Conservation (phyloP, 2,797 vertebrate species). For the Remorina albescens region DNA sequence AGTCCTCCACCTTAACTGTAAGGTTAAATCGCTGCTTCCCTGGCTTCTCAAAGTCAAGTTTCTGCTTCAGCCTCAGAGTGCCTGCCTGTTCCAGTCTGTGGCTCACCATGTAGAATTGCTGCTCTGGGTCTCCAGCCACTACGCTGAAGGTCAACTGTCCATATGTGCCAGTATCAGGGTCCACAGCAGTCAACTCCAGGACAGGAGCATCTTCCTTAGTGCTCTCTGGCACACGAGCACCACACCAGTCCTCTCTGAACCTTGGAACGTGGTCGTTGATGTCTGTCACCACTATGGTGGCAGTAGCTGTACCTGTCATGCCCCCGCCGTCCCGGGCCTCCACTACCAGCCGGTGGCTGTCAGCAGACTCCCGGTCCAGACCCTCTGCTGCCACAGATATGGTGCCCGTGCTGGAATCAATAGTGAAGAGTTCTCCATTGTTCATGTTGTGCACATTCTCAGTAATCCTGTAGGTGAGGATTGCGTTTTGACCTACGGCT, state of each 20-base stretch:
- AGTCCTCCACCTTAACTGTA: constrained; percentile 88
- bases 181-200: constrained; percentile 86
- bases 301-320: constrained; percentile 88
- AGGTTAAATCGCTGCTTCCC: constrained; percentile 89
- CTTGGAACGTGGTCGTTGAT: constrained; percentile 89
- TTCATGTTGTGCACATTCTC: constrained; percentile 77
- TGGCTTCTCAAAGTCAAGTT: constrained; percentile 89
- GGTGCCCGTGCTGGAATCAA: constrained; percentile 87
- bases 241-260: constrained; percentile 85
- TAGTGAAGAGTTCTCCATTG: constrained; percentile 83
- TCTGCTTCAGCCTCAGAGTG: constrained; percentile 86
- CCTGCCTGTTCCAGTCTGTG: constrained; percentile 84
- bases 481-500: constrained; percentile 88
- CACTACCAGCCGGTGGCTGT: constrained; percentile 84
- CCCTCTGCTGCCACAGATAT: constrained; percentile 84
- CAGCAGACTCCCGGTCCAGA: constrained; percentile 87
- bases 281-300: constrained; percentile 85
- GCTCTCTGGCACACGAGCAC: constrained; percentile 83
- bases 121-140: constrained; percentile 86
- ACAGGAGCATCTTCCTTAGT: constrained; percentile 78
- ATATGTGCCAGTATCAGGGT: constrained; percentile 85
- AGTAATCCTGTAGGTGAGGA: constrained; percentile 88
- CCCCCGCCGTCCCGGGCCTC: constrained; percentile 92
- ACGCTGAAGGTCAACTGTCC: constrained; percentile 88
- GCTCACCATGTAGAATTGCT: constrained; percentile 89